Base-by-base conservation (phyloP, 1,140 invertebrate species). In the Psilanteris sp. region DNA sequence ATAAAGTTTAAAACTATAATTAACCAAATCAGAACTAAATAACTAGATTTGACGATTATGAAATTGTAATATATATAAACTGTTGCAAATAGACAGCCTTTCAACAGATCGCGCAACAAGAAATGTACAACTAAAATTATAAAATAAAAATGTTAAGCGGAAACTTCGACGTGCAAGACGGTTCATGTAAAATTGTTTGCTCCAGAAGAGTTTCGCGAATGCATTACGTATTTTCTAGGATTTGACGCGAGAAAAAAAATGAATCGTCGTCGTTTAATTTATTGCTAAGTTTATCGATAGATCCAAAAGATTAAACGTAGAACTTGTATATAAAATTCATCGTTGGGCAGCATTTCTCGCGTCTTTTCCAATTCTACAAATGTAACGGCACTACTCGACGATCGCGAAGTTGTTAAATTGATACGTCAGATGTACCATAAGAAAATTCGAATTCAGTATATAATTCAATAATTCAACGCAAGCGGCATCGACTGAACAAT, bases 321-420 rank as follows among this genome's bases (percentile, higher is more conserved):
- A 8, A 36, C 32, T 43, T 52, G 43, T 37, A 27, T 24, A 61
- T 48, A 48, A 37, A 26, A 37, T 55, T 26, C 14, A 14, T 59
- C 41, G 48, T 55, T 64, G 79, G 76, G n/a, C 46, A 72, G 8
- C 13, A 46, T 29, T 29, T 29, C 26, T 29, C 26, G 43, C 15
- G 15, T 29, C 26, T 24, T 9, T 32, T 24, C 29, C 31, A 15
- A 22, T 16, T 8, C 26, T 5, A 14, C 3, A 3, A 29, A 16
- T 4, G 8, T 31, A 46, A 46, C 27, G 43, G 43, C 43, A 46
- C 43, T 46, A 46, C 8, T 15, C 13, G 9, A 29, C 18, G 43
- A 46, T 4, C 16, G 36, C 16, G 16, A 9, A 39, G 36, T 46
- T 46, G 26, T 46, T 46, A 18, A 46, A 32, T 18, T 46, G 4